Percentiles rank a stretch among this genome's conserved stretches.
Evolutionary conservation across 2,797 vertebrate species (phyloP).

Genomic region (Poeciliopsis presidionis): DNA sequence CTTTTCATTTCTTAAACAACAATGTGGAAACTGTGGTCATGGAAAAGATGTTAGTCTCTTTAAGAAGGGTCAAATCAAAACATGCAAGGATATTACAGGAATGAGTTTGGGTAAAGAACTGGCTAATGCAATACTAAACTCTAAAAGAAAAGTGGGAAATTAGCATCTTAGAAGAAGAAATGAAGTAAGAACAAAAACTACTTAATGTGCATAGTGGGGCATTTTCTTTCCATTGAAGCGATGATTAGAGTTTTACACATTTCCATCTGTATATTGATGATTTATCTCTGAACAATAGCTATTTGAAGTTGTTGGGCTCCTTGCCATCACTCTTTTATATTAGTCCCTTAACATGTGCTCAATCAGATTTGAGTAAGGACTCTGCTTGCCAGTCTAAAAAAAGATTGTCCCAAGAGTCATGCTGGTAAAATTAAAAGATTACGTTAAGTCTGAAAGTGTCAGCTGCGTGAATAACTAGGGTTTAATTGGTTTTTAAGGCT

Average conservation of each 20-base stretch:
- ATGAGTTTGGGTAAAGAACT: not conserved
- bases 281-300: not conserved
- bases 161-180: not conserved
- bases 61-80: not conserved
- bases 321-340: not conserved
- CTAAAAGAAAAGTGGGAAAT: not conserved
- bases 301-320: not conserved
- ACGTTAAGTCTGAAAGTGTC: not conserved
- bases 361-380: not conserved
- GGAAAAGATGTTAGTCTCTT: not conserved
- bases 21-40: not conserved
- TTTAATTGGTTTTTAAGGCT: not conserved
- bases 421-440: not conserved
- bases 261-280: not conserved
- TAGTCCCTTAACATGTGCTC: not conserved
- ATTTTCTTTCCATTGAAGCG: not conserved
- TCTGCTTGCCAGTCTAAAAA: not conserved
- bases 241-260: not conserved
- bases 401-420: not conserved
- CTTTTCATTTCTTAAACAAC: not conserved
- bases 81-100: not conserved
- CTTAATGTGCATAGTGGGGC: too few species aligned
- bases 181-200: not conserved
- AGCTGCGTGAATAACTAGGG: not conserved
- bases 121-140: not conserved